Percentiles rank a stretch among this genome's conserved stretches.
Conservation (phyloP, 1,140 invertebrate species). For the Neodiprion lecontei region DNA sequence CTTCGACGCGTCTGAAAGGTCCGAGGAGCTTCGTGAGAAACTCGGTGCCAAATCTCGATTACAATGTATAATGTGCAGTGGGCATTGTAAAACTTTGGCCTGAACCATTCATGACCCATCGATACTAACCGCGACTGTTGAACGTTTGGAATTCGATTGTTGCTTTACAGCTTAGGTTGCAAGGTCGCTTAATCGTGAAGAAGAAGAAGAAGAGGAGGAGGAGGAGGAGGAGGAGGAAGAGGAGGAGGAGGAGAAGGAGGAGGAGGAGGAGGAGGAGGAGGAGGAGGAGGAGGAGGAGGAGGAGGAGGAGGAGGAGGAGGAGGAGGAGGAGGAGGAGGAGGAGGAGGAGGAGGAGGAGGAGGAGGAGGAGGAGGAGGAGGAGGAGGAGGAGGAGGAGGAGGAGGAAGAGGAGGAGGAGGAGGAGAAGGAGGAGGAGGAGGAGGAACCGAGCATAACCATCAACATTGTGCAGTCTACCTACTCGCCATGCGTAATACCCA, state of each 20-base stretch:
- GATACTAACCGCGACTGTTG: no score
- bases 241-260: not conserved
- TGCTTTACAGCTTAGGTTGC: not conserved
- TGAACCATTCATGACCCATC: no score
- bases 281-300: not conserved
- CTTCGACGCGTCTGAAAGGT: no score
- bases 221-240: constrained; percentile 3
- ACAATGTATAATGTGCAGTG: no score
- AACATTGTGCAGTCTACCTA: no score
- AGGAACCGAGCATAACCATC: not conserved
- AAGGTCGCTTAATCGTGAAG: not conserved
- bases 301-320: not conserved
- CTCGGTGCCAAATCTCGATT: no score
- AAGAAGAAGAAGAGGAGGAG: not conserved
- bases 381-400: not conserved
- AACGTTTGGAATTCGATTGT: not conserved
- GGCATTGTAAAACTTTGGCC: no score
- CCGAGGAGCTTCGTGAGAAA: no score
- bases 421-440: constrained; percentile 1
- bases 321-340: constrained; percentile 4
- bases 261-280: constrained; percentile 2
- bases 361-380: not conserved
- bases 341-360: not conserved
- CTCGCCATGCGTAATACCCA: no score
- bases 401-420: not conserved